Evolutionary conservation across 2,888 invertebrate species (phyloP).

Genomic region (Hybos culiciformis): DNA sequence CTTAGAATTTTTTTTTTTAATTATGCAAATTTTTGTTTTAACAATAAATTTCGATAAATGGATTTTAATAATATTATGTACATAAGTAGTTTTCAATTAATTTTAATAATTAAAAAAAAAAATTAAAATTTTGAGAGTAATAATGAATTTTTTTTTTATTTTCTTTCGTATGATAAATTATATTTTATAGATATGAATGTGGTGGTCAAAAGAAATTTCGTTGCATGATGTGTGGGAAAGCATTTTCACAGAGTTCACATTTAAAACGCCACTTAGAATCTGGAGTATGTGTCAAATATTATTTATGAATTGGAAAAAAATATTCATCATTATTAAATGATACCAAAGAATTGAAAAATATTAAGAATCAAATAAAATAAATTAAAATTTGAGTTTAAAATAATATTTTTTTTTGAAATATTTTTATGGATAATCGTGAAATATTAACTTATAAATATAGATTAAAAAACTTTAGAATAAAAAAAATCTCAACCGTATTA

Average conservation of each 20-base stretch:
- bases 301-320: conserved; percentile 34
- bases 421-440: too few relatives aligned
- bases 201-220: conserved; percentile 51
- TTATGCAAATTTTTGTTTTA: not conserved
- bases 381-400: conserved; percentile 7
- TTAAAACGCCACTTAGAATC: conserved; percentile 43
- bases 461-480: too few relatives aligned
- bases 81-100: not conserved
- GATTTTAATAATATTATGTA: not conserved
- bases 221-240: conserved; percentile 49
- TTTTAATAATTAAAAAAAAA: not conserved
- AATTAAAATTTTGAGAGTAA: not conserved
- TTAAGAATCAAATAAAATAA: too few relatives aligned
- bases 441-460: too few relatives aligned
- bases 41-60: not conserved
- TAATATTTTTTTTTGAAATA: too few relatives aligned
- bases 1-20: too few relatives aligned
- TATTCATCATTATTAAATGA: conserved; percentile 36
- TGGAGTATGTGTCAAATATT: conserved; percentile 38
- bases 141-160: conserved; percentile 2
- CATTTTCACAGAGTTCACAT: conserved; percentile 56
- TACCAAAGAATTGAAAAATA: too few relatives aligned
- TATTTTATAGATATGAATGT: conserved; percentile 48
- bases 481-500: too few relatives aligned
- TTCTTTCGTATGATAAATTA: conserved; percentile 6